Conservation (phyloP, 1,140 invertebrate genomes). For the Drosophila takahashii region DNA sequence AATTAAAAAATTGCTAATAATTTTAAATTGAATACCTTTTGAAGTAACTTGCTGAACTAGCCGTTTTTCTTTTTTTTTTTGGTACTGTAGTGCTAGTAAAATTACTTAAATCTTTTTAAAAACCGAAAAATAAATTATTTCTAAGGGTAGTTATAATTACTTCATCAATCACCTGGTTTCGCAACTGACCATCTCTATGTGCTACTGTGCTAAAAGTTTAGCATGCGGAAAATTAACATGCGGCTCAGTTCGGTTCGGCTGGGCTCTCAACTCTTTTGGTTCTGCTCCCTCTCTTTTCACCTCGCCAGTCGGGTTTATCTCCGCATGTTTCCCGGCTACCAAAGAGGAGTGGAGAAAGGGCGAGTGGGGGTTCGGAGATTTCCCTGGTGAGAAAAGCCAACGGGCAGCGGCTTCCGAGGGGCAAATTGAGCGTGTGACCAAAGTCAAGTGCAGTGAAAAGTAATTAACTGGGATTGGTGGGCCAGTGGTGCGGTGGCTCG, state of each 20-base stretch:
- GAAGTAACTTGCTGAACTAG: too few species aligned
- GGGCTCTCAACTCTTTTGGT: slow-evolving; percentile 45
- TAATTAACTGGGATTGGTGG: slow-evolving; percentile 80
- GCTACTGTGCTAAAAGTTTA: slow-evolving; percentile 83
- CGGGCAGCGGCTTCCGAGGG: slow-evolving; percentile 55
- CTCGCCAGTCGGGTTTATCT: slow-evolving; percentile 19
- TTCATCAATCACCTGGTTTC: background rate
- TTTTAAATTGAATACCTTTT: too few species aligned
- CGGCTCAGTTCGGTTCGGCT: slow-evolving; percentile 51
- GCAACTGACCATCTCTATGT: slow-evolving; percentile 35
- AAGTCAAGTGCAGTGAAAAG: slow-evolving; percentile 83
- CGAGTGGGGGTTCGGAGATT: slow-evolving; percentile 55
- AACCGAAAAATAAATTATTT: too few species aligned
- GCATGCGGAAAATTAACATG: slow-evolving; percentile 83
- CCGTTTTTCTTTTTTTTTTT: too few species aligned
- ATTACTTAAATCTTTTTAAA: too few species aligned
- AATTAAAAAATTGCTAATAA: too few species aligned
- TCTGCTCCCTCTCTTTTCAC: slow-evolving; percentile 10
- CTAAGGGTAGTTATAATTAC: background rate
- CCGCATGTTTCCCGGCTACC: slow-evolving; percentile 53
- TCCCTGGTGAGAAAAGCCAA: slow-evolving; percentile 82
- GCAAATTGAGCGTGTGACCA: slow-evolving; percentile 80
- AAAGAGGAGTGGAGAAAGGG: slow-evolving; percentile 16
- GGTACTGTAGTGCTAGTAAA: too few species aligned
- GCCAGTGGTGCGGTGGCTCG: slow-evolving; percentile 16